Evolutionary conservation across 2,888 invertebrate species (phyloP).

Genomic region (Dryomyza anilis): DNA sequence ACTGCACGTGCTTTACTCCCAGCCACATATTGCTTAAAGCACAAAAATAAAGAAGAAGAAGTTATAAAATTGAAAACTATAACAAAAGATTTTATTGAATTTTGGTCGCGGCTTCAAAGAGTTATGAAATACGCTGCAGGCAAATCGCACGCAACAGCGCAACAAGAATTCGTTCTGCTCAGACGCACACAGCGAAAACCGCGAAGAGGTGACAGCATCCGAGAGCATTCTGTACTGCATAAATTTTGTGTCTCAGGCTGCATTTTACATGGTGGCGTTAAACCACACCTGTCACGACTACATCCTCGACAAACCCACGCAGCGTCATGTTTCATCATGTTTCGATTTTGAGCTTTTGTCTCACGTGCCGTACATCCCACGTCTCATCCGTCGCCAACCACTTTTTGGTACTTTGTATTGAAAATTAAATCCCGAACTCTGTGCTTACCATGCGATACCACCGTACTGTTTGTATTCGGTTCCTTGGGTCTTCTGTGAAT

Average conservation of each 20-base stretch:
- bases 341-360: not conserved
- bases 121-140: slow-evolving; percentile 3
- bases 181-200: not conserved
- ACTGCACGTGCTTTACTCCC: too few species aligned
- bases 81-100: slow-evolving; percentile 24
- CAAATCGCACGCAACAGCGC: not conserved
- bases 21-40: too few species aligned
- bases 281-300: slow-evolving; percentile 2
- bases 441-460: too few species aligned
- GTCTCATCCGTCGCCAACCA: not conserved
- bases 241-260: too few species aligned
- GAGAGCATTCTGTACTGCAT: too few species aligned
- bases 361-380: not conserved
- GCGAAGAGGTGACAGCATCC: too few species aligned
- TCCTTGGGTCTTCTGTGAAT: too few species aligned
- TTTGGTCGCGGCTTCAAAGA: slow-evolving; percentile 9
- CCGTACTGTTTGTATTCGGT: too few species aligned
- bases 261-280: not conserved
- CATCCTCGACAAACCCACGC: not conserved
- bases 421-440: too few species aligned
- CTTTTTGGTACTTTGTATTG: too few species aligned
- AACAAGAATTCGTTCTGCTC: not conserved
- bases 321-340: not conserved
- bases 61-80: slow-evolving; percentile 13
- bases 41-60: too few species aligned